Base-by-base conservation (phyloP, 2,113 vertebrate genomes). In the Indicator indicator region DNA sequence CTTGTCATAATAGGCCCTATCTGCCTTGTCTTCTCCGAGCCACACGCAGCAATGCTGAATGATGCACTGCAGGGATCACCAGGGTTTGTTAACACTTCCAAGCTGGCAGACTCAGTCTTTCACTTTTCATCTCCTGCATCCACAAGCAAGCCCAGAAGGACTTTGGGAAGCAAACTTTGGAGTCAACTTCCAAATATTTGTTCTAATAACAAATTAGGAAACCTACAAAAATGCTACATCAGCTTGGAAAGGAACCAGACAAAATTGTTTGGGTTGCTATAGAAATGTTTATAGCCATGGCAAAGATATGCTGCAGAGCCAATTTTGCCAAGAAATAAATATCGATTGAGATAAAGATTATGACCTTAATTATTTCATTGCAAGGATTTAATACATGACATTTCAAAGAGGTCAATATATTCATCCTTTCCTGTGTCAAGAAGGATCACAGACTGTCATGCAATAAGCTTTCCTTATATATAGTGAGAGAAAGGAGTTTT, bases 381-480 rank as follows among this genome's bases (percentile, higher is more conserved):
- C 75, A 93, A 0, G 11, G 60, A 79, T 89, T 89, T 91, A 55
- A 76, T 27, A 92, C n/a, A 60, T 48, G 56, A 85, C 28, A 73
- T 90, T 95, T 95, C 59, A 15, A 33, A 89, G 94, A 96, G 71
- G 56, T 83, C 80, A 94, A 96, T 91, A 63, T 56, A 94, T 70
- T 95, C 30, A 77, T 73, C 26, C 27, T 77, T 77, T 70, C 75
- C 70, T 36, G 26, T 88, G 69, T 40, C 65, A 74, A 71, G 30
- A 12, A 64, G 38, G 36, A 75, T 13, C 42, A 67, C 15, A 80
- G 28, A 68, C 44, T 38, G 27, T 40, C 55, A 42, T 3, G 8
- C 36, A 73, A 52, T 28, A n/a, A 9, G 23, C 8, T 87, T 7
- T 70, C 12, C 12, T 88, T 23, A n/a, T 44, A 20, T 16, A 42